These are phyloP conservation scores for Aplysina aerophoba DNA, from an alignment of 37 sponge, comb jelly and placozoan species.

Conservation along the genomic window DNA sequence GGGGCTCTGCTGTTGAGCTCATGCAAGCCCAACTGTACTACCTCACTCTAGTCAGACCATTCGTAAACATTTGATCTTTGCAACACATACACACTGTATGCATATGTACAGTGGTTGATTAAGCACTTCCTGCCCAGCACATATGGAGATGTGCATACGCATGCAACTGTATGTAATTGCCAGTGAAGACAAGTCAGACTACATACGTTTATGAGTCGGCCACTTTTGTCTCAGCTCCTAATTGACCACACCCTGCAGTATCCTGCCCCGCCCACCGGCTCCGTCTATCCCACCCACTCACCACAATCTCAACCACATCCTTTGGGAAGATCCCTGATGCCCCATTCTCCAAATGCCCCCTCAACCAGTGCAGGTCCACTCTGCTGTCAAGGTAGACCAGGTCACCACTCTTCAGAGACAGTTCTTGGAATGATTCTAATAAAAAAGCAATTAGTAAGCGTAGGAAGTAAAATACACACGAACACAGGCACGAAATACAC, in stretches of 20 bases:
- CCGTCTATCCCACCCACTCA: slow-evolving; percentile 7
- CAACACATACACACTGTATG: neutral
- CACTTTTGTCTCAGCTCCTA: too few species aligned
- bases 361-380: slow-evolving; percentile 14
- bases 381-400: neutral
- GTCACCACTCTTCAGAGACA: slow-evolving; percentile 21
- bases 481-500: too few species aligned
- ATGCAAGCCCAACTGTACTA: neutral
- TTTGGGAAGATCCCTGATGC: slow-evolving; percentile 9
- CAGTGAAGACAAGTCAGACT: neutral
- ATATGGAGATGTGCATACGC: neutral
- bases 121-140: too few species aligned
- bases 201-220: too few species aligned
- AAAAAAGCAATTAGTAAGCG: neutral
- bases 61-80: neutral
- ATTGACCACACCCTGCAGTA: too few species aligned
- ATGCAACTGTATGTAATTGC: neutral
- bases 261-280: too few species aligned
- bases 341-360: neutral
- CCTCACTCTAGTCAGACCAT: neutral
- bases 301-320: slow-evolving; percentile 25
- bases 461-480: neutral
- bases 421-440: slow-evolving; percentile 17
- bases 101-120: too few species aligned
- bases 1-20: neutral